Evolutionary conservation across 2,888 invertebrate species (phyloP).

Genomic region (Eutolmus rufibarbis): DNA sequence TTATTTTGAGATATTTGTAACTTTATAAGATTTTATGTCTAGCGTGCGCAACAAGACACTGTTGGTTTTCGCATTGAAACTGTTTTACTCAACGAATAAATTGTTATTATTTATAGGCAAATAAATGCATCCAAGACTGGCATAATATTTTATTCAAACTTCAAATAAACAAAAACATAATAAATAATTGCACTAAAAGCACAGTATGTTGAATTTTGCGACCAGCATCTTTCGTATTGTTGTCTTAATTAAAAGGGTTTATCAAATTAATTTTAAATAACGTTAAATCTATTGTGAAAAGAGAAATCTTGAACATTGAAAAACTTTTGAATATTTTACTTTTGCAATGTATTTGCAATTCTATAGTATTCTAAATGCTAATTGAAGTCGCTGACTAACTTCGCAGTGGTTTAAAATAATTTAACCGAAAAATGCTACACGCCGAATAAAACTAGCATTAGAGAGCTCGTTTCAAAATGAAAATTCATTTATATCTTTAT

Average conservation of each 20-base stretch:
- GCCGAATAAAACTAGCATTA: neutral
- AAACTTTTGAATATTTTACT: neutral
- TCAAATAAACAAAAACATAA: neutral
- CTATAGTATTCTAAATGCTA: neutral
- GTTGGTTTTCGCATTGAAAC: neutral
- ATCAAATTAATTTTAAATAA: neutral
- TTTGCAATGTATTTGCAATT: neutral
- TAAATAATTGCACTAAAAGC: neutral
- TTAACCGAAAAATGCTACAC: neutral
- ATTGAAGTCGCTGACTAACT: neutral
- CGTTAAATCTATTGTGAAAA: too few relatives aligned
- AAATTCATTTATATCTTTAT: neutral
- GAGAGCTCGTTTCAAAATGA: neutral
- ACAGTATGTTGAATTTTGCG: neutral
- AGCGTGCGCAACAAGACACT: neutral
- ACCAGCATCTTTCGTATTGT: too few relatives aligned
- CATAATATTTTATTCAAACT: neutral
- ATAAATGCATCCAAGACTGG: neutral
- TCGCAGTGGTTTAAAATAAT: neutral
- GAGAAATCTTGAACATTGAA: neutral
- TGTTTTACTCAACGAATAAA: neutral
- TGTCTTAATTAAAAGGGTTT: neutral
- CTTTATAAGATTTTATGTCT: neutral
- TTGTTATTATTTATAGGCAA: neutral
- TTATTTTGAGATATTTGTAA: neutral